A percentile compares a stretch with the other conserved stretches of the same genome.
These are phyloP conservation scores for Cephus nigrinus DNA, from an alignment of 2,888 invertebrate species.

Conservation along the genomic window DNA sequence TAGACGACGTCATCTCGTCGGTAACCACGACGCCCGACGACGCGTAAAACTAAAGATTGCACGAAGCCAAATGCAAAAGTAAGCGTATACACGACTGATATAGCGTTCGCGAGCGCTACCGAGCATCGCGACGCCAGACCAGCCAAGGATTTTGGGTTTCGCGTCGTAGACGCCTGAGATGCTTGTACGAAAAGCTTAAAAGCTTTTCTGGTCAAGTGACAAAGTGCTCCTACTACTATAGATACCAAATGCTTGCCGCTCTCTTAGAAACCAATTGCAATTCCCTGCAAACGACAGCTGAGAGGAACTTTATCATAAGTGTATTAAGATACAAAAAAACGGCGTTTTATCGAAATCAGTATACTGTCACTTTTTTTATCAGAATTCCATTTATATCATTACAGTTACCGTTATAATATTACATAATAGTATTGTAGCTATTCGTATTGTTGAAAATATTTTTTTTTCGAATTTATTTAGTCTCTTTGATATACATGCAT, in stretches of 20 bases:
- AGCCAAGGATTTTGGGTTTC: not conserved
- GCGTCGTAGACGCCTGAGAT: not conserved
- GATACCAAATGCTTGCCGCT: not conserved
- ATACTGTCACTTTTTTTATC: not conserved
- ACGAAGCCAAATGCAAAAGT: not conserved
- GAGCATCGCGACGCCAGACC: not conserved
- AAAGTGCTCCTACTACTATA: not conserved
- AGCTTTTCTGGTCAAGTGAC: constrained; percentile 8
- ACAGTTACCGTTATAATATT: not conserved
- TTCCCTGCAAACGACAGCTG: not conserved
- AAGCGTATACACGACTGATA: not conserved
- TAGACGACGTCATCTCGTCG: not conserved
- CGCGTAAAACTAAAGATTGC: not conserved
- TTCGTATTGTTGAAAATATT: not conserved
- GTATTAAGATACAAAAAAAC: not conserved
- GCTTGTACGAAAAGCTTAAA: not conserved
- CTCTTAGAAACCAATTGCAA: not conserved
- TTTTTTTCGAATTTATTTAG: not conserved
- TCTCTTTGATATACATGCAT: not conserved
- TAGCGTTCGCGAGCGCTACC: not conserved
- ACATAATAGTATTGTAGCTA: not conserved
- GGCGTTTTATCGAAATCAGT: not conserved
- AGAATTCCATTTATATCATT: not conserved
- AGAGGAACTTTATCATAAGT: not conserved
- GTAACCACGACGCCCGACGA: not conserved